These are phyloP conservation scores for Syritta pipiens DNA, from an alignment of 2,888 invertebrate species.

Conservation along the genomic window DNA sequence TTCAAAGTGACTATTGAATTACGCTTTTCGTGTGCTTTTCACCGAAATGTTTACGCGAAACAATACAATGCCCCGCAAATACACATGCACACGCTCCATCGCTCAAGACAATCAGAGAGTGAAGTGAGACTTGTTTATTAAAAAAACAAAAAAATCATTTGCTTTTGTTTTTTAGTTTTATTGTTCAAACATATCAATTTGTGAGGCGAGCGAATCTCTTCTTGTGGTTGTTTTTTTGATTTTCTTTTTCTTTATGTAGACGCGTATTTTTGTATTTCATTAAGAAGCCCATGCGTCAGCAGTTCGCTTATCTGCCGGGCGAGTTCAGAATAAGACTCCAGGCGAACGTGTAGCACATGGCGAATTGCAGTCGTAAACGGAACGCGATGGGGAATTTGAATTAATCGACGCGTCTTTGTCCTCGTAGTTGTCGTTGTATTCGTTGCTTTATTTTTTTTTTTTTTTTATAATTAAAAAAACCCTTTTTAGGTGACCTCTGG, in stretches of 20 bases:
- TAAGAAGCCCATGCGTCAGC: slow-evolving; percentile 58
- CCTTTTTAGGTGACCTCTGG: too few relatives aligned
- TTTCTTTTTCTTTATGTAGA: too few relatives aligned
- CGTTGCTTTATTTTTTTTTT: too few relatives aligned
- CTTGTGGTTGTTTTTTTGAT: background rate
- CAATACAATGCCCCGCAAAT: slow-evolving; percentile 1
- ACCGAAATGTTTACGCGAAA: slow-evolving; percentile 30
- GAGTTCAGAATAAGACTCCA: slow-evolving; percentile 25
- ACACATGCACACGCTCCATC: background rate
- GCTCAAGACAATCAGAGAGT: slow-evolving; percentile 18
- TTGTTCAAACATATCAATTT: slow-evolving; percentile 50
- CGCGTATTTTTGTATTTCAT: slow-evolving; percentile 44
- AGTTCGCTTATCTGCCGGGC: slow-evolving; percentile 36
- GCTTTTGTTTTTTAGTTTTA: slow-evolving; percentile 1
- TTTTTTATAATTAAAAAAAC: too few relatives aligned
- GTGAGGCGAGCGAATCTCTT: slow-evolving; percentile 23
- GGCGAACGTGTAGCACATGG: slow-evolving; percentile 53
- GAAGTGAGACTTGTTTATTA: slow-evolving; percentile 19
- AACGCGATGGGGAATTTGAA: slow-evolving; percentile 41
- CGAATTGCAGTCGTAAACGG: slow-evolving; percentile 58
- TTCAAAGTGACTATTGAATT: slow-evolving; percentile 39
- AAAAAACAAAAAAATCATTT: slow-evolving; percentile 3
- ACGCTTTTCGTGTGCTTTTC: slow-evolving; percentile 27
- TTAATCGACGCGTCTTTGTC: too few relatives aligned
- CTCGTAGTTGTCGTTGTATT: too few relatives aligned